Base-by-base conservation (phyloP, 1,140 invertebrate genomes). In the Melipona quadrifasciata region DNA sequence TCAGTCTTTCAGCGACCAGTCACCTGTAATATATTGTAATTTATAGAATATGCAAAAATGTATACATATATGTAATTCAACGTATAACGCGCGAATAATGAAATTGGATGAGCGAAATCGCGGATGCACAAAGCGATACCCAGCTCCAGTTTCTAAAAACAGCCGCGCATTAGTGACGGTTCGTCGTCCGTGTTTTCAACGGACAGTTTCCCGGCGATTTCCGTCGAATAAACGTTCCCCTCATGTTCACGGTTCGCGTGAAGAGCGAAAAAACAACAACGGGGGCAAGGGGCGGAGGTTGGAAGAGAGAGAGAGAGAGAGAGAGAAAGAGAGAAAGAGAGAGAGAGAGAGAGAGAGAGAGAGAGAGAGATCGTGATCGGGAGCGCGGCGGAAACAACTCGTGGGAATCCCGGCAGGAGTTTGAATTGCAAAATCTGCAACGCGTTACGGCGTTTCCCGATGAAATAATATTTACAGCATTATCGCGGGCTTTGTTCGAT, bases 381-480 rank as follows among this genome's bases (percentile, higher is more conserved):
- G 27, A 19, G 27, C n/a, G 14, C n/a, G 39, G 12, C 16, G 34
- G 51, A 47, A 75, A 55, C 53, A 16, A 67, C 65, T 76, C 51
- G 27, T 67, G 61, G 70, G 61, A 82, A 75, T 67, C 16, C 31
- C 5, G 39, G 8, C 58, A 34, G 19, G 1, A 19, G 31, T 64
- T 53, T 65, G 31, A 76, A 76, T 81, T 81, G 68, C 70, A 81
- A 67, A 65, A 75, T 47, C 21, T 31, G 47, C 31, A 67, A 57
- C 11, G 6, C 17, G 74, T 78, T 0, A 6, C 21, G 1, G 57
- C 17, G 4, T n/a, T 17, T 47, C 61, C 1, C 14, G 47, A 39
- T 27, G 51, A 34, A 82, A 82, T 67, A 76, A 57, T 47, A 75
- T 81, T 55, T 67, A n/a, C 57, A 27, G 58, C 39, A 61, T 80